Base-by-base conservation (phyloP, 2,797 vertebrate genomes). In the Erithacus rubecula region DNA sequence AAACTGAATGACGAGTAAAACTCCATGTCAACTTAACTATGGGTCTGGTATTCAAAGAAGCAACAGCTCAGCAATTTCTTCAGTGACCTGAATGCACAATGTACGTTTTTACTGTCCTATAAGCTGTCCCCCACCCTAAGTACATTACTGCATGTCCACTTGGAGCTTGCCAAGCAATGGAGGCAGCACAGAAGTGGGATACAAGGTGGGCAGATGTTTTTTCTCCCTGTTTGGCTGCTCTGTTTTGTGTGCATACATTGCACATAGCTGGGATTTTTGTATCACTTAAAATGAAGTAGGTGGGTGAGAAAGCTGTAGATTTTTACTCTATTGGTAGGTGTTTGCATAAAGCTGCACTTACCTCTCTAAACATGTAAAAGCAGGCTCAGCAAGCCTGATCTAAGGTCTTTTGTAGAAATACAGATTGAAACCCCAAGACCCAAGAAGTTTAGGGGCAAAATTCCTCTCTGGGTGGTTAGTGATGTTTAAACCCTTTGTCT, bases 261-360 rank as follows among this genome's bases (percentile, higher is more conserved):
- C 89, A 84, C 83, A 72, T 88, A 90, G 65, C 37, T 91, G 67
- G 37, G 76, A 92, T 93, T 92, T 88, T 79, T 91, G 41, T 53
- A 71, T 58, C 30, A 9, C 68, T 88, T 91, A 32, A 67, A 83
- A 76, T 60, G 55, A 89, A 43, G 79, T 71, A 67, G 34, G 79
- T 1, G 34, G 56, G 34, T 79, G 49, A 88, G 41, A 67, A 53
- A 46, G 21, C 63, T 5, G 0, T 39, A n/a, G 55, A 37, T 59
- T 74, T 84, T 74, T 64, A 23, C 8, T 44, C 20, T 59, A 0
- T 26, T 63, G 15, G 15, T 72, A 79, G 44, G 3, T 79, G 17
- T 88, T 76, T 53, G 26, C 46, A 29, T 34, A 59, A 87, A 56
- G 15, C 18, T 51, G 27, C 24, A 6, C 26, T 62, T 83, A 30